Conservation (phyloP, 2,113 vertebrate genomes). For the Struthidea cinerea region DNA sequence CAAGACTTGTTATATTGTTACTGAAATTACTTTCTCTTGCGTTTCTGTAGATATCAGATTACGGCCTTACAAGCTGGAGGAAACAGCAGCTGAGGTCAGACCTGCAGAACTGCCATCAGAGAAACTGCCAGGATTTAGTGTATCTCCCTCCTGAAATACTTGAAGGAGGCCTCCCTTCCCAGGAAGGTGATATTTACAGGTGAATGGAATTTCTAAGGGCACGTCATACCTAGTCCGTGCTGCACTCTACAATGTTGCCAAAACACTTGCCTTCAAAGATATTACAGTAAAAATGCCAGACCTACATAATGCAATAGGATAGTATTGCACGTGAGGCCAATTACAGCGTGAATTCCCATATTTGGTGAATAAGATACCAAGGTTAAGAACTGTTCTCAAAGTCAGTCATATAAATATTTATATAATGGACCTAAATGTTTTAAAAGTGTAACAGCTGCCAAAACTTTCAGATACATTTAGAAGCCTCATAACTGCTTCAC, state of each 20-base stretch:
- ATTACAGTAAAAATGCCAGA: background rate
- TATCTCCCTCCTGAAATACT: conserved; percentile 60
- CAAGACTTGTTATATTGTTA: background rate
- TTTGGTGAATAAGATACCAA: background rate
- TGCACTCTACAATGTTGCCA: background rate
- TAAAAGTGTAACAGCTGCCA: background rate
- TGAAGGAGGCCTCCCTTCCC: conserved; percentile 29
- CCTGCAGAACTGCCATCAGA: background rate
- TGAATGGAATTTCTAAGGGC: background rate
- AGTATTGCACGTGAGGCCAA: background rate
- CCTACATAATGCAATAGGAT: background rate
- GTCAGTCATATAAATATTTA: background rate
- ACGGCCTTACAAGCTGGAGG: conserved; percentile 32
- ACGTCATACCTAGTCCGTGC: background rate
- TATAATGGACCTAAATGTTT: background rate
- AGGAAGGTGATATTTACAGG: conserved; percentile 67
- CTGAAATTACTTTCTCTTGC: background rate
- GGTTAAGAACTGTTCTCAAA: background rate
- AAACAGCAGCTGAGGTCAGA: background rate
- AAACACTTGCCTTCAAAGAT: background rate
- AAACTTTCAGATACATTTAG: background rate
- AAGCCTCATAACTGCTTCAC: background rate
- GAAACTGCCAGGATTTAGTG: conserved; percentile 29
- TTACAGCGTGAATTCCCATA: background rate
- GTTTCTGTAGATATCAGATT: conserved; percentile 49